These are phyloP conservation scores for Cygnus buccinator DNA, from an alignment of 2,113 vertebrate species.

Conservation along the genomic window DNA sequence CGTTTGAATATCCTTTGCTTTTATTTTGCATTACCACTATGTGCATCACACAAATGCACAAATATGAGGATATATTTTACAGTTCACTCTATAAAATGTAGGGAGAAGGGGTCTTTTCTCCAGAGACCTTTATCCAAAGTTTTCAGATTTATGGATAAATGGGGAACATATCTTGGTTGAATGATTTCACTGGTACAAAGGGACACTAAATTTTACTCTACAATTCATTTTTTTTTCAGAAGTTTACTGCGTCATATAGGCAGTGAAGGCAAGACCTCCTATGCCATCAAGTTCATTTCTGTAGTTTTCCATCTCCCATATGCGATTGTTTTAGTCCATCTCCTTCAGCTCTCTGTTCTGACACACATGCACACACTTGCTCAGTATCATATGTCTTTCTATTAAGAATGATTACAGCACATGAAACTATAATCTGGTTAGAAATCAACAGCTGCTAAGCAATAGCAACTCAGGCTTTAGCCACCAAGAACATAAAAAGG, in stretches of 20 bases:
- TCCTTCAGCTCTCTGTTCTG: background rate
- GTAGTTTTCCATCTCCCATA: background rate
- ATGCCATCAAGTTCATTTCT: background rate
- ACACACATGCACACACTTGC: background rate
- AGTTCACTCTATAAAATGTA: background rate
- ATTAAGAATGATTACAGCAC: background rate
- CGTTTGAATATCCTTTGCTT: background rate
- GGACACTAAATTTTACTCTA: background rate
- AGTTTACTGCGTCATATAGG: background rate
- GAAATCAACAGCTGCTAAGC: slow-evolving; percentile 30
- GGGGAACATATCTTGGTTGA: background rate
- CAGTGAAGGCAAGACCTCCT: background rate
- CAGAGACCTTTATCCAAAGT: background rate
- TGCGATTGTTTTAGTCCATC: background rate
- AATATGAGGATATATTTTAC: background rate
- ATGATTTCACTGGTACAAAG: background rate
- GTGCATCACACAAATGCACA: background rate
- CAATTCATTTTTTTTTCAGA: background rate
- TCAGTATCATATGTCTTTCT: background rate
- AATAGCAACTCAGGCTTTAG: background rate
- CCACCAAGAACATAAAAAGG: background rate
- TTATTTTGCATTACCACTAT: background rate
- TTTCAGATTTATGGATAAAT: background rate
- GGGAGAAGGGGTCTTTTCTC: background rate
- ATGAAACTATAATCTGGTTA: background rate